Base-by-base conservation (phyloP, 2,113 vertebrate genomes). In the Nannospalax galili region DNA sequence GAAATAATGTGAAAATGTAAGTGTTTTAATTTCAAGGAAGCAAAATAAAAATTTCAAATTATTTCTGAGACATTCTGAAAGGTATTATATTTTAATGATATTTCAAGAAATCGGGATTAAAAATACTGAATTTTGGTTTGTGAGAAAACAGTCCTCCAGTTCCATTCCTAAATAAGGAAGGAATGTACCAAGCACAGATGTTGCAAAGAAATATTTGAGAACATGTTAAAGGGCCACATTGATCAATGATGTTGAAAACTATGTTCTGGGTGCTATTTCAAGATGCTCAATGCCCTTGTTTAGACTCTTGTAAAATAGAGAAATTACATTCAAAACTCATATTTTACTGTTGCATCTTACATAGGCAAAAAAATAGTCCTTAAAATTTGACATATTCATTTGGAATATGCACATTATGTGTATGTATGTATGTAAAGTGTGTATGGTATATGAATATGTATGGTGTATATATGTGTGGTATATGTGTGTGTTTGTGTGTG, bases 71-170 rank as follows among this genome's bases (percentile, higher is more conserved):
- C 0, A 42, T 65, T 78, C 37, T 42, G 81, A 82, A 22, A 85
- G 4, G 32, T 35, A 37, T 93, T 94, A 85, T 64, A 65, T 94
- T 88, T 84, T 72, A 88, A 88, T 64, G 35, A 45, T 77, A 24
- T 92, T 96, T 97, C 67, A 87, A 92, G 30, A 93, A 70, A 82
- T 84, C 3, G 40, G 4, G 48, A 90, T 94, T 77, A 81, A 69
- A 90, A 92, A 26, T 70, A 74, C 64, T 93, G 74, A 81, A 60
- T 79, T 93, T 96, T 67, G 52, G 42, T 73, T 88, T 89, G 30
- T 89, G 52, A 77, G 32, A 88, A 93, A 35, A 81, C 30, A 73
- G 74, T 92, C 20, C 5, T 96, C 82, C 94, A 93, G 95, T 92
- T 86, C 70, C 20, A 42, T 80, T 82, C 11, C 20, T 88, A 62